These are phyloP conservation scores for Drosophila macrothrix DNA, from an alignment of 2,888 invertebrate species.

Conservation along the genomic window DNA sequence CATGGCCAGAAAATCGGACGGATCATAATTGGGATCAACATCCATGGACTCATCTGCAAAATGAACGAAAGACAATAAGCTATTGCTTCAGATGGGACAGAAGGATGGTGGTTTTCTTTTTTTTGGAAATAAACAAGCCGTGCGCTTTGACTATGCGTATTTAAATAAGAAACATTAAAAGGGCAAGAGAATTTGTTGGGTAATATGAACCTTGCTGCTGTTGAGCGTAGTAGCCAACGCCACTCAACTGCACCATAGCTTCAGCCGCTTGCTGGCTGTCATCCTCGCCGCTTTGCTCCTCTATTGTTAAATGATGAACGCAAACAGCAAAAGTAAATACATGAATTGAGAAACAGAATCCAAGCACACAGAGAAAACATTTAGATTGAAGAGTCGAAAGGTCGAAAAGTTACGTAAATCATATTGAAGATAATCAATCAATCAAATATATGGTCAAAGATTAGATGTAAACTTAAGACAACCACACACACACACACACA, in stretches of 20 bases:
- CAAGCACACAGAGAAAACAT: conserved; percentile 55
- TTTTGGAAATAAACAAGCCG: conserved; percentile 17
- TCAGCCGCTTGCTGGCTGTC: conserved; percentile 91
- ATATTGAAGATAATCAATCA: conserved; percentile 7
- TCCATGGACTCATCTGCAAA: conserved; percentile 89
- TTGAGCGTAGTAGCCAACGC: conserved; percentile 88
- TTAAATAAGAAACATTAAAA: conserved; percentile 16
- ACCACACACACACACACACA: conserved; percentile 10
- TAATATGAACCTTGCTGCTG: conserved; percentile 84
- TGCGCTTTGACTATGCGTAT: conserved; percentile 27
- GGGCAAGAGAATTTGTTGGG: conserved; percentile 25
- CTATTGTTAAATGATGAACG: conserved; percentile 52
- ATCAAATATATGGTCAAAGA: conserved; percentile 5
- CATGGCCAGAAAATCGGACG: conserved; percentile 91
- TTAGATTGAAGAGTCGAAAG: conserved; percentile 37
- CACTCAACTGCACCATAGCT: conserved; percentile 90
- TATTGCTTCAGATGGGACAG: not conserved
- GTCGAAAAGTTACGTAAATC: conserved; percentile 24
- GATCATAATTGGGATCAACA: conserved; percentile 93
- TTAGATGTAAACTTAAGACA: conserved; percentile 3
- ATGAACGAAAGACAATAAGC: conserved; percentile 10
- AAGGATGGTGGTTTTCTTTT: not conserved
- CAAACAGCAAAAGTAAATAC: conserved; percentile 39
- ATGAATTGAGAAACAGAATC: conserved; percentile 54
- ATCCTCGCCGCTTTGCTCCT: conserved; percentile 86